Evolutionary conservation across 2,888 invertebrate species (phyloP).

Genomic region (Steinernema hermaphroditum): DNA sequence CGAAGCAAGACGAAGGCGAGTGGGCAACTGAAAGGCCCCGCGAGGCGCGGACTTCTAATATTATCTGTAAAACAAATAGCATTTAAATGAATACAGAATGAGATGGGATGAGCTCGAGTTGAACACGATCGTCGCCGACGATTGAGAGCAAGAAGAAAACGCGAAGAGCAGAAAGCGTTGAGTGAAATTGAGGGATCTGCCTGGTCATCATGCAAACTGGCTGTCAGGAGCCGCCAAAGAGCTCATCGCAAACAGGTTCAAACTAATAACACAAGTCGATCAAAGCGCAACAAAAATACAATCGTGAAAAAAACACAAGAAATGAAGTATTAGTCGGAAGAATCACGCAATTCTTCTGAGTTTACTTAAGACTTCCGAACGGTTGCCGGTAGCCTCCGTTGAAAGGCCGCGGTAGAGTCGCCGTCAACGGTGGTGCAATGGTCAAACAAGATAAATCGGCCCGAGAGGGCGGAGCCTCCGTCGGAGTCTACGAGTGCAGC

Average conservation of each 20-base stretch:
- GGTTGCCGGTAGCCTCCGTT: not conserved
- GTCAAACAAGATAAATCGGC: slow-evolving; percentile 29
- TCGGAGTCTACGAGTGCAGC: not conserved
- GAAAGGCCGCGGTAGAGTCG: slow-evolving; percentile 14
- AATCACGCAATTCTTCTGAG: not conserved
- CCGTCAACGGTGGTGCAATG: slow-evolving; percentile 26
- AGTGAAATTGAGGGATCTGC: not conserved
- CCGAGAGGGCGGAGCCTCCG: slow-evolving; percentile 6
- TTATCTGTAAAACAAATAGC: slow-evolving; percentile 29
- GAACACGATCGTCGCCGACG: not conserved
- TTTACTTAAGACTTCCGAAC: not conserved
- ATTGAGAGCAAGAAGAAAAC: not conserved
- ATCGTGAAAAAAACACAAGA: no score
- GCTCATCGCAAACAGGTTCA: not conserved
- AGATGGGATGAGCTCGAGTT: not conserved
- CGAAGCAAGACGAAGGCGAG: slow-evolving; percentile 3
- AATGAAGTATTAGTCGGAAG: no score
- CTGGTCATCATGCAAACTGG: not conserved
- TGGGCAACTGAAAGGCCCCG: not conserved
- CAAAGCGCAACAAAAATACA: not conserved
- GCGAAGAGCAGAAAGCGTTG: not conserved
- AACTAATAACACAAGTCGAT: slow-evolving; percentile 2
- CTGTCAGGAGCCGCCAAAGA: not conserved
- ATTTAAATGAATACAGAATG: slow-evolving; percentile 26
- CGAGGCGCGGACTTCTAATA: not conserved